Conservation (phyloP, 2,113 vertebrate genomes). For the Tetrao urogallus region DNA sequence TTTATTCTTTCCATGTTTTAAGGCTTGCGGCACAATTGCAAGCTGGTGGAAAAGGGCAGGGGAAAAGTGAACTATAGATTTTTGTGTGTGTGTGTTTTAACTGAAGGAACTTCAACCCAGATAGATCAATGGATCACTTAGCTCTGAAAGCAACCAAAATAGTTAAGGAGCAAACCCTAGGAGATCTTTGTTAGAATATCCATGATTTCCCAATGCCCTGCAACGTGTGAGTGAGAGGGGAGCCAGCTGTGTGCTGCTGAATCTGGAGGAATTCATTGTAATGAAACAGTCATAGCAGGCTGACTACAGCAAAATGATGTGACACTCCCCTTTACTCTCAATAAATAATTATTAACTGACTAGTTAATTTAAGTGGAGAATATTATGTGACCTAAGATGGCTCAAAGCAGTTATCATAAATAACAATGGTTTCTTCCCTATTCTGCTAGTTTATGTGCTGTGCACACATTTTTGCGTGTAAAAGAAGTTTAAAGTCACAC, state of each 20-base stretch:
- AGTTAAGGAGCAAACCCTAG: background rate
- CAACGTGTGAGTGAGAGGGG: background rate
- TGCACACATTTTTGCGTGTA: background rate
- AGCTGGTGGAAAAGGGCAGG: background rate
- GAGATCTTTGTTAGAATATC: background rate
- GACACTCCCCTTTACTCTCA: background rate
- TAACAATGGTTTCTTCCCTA: background rate
- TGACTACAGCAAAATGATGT: background rate
- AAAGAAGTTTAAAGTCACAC: background rate
- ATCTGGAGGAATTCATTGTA: slow-evolving; percentile 1
- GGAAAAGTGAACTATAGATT: background rate
- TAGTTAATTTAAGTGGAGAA: slow-evolving; percentile 1
- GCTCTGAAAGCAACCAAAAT: background rate
- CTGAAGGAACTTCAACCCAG: background rate
- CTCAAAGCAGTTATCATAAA: slow-evolving; percentile 17
- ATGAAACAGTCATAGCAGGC: background rate
- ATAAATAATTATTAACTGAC: background rate
- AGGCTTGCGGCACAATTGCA: background rate
- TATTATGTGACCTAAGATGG: background rate
- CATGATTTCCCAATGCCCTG: background rate
- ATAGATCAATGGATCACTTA: background rate
- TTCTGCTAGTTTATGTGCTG: slow-evolving; percentile 6
- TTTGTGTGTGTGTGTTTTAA: background rate
- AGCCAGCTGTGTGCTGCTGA: background rate
- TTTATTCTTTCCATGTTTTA: background rate